Evolutionary conservation across 2,113 vertebrate species (phyloP).

Genomic region (Tiliqua scincoides): DNA sequence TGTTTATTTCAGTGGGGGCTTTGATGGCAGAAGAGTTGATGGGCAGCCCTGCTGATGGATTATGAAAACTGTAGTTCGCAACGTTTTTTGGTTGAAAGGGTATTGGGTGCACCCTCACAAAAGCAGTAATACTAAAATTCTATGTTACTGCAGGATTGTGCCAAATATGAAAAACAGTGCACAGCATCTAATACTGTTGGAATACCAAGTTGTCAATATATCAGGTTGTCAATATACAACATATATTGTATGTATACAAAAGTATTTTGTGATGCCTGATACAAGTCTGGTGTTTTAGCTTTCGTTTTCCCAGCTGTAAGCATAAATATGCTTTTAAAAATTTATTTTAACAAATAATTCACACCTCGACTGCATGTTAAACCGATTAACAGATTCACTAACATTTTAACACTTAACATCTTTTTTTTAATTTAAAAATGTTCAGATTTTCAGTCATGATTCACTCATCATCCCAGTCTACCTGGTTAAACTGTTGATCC

Average conservation of each 20-base stretch:
- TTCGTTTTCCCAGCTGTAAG: constrained; percentile 61
- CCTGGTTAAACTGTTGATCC: constrained; percentile 69
- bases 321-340: constrained; percentile 48
- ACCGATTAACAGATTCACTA: constrained; percentile 22
- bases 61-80: background rate
- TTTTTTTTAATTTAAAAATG: constrained; percentile 60
- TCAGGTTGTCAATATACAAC: constrained; percentile 42
- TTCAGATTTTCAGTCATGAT: constrained; percentile 49
- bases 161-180: background rate
- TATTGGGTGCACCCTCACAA: background rate
- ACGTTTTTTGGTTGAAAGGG: constrained; percentile 31
- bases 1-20: background rate
- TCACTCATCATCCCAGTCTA: constrained; percentile 48
- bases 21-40: background rate
- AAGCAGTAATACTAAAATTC: background rate
- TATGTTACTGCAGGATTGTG: background rate
- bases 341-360: constrained; percentile 48
- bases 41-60: too few species aligned
- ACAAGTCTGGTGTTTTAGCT: constrained; percentile 49
- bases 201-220: constrained; percentile 38
- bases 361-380: constrained; percentile 41
- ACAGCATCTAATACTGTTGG: constrained; percentile 22
- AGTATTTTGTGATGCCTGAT: constrained; percentile 60
- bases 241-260: too few species aligned
- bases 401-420: constrained; percentile 4